phyloP scores from a whole-genome alignment of 2,113 vertebrate species.

The Entomyzon cyanotis region DNA sequence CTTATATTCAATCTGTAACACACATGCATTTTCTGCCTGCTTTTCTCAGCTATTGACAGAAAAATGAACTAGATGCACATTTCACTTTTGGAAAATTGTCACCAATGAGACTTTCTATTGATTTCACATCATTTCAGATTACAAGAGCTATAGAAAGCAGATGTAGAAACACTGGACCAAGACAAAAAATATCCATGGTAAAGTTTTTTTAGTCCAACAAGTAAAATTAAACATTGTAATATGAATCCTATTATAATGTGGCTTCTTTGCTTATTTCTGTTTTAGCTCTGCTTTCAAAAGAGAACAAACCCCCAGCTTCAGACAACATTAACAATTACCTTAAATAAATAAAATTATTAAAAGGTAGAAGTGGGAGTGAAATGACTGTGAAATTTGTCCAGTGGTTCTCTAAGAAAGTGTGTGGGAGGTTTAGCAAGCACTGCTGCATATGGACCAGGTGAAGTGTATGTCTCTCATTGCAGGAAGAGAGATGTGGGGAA shows the following conservation, averaged over 20 bases:
- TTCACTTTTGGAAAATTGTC: neutral
- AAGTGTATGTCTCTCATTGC: neutral
- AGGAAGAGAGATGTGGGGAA: neutral
- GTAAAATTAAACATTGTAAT: neutral
- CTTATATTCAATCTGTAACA: neutral
- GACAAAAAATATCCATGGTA: neutral
- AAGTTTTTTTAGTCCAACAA: neutral
- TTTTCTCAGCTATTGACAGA: neutral
- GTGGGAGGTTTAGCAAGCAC: neutral
- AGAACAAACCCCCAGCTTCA: neutral
- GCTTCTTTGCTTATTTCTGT: neutral
- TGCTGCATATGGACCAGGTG: neutral
- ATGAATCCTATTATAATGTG: neutral
- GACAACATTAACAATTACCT: neutral
- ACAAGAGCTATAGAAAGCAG: neutral
- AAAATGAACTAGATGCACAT: neutral
- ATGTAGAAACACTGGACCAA: neutral
- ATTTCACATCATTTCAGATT: neutral
- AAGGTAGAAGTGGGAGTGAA: neutral
- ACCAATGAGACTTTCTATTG: neutral
- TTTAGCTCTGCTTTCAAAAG: neutral
- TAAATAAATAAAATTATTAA: neutral
- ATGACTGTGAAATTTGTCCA: neutral
- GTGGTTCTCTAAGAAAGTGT: neutral
- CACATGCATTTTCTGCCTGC: neutral